Evolutionary conservation across 2,797 vertebrate genomes (phyloP), one percentile per base, ranked within the genome.

Genomic region (Eulemur albifrons): DNA sequence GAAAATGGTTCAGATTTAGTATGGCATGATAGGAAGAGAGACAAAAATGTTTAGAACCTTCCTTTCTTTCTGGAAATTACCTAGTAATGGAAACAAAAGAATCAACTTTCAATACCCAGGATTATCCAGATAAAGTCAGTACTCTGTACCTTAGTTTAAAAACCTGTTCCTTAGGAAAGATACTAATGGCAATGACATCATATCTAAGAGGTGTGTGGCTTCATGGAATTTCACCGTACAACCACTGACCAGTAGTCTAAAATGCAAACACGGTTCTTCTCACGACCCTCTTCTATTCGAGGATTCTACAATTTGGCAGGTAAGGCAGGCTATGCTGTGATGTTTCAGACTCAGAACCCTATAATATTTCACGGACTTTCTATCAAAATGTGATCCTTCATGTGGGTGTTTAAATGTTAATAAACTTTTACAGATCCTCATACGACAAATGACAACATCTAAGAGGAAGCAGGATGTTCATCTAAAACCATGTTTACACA

Each of bases 391-490:
- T 3, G 38, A 59, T 63, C 38, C 65, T 94, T 95, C 86, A 69
- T 77, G 73, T 50, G 80, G 73, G 18, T 82, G 50, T 67, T 95
- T 92, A 88, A 94, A 93, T 79, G 95, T 82, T 95, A 92, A 63
- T 89, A 95, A 88, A 70, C 40, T 54, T 81, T 72, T 89, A 94
- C 4, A 95, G 90, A 82, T 63, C 73, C 17, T 93, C 80, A 20
- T 40, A 84, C 83, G 72, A 96, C 57, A 89, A 76, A 93, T 87
- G 90, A 89, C 82, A 87, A 84, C 61, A 94, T 86, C 88, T 57
- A 77, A 90, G 90, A 80, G 88, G 50, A 96, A 80, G 80, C 50
- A 95, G 89, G 87, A 96, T 89, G 92, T 90, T 82, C 59, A 88
- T 63, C 65, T 95, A 88, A 94, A 80, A 80, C 72, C 52, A 80